Percentiles rank a stretch among this genome's conserved stretches.
These are phyloP conservation scores for Catharus bicknelli DNA, from an alignment of 2,113 vertebrate genomes.

Conservation along the genomic window DNA sequence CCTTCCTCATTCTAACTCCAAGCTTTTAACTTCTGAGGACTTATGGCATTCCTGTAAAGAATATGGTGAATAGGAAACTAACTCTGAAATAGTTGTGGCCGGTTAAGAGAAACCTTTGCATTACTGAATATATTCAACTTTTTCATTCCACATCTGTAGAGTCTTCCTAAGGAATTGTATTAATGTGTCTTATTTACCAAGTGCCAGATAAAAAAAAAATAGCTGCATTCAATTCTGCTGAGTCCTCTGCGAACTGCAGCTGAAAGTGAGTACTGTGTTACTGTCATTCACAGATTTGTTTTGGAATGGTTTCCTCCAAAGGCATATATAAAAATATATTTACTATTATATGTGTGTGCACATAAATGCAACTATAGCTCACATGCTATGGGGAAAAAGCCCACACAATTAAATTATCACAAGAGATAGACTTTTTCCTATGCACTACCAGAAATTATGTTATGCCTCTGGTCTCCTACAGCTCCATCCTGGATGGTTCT, in stretches of 20 bases:
- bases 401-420: neutral
- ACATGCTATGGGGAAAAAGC: neutral
- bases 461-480: neutral
- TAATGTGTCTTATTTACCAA: neutral
- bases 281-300: neutral
- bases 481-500: neutral
- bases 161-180: neutral
- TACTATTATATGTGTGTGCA: neutral
- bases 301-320: neutral
- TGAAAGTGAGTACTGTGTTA: neutral
- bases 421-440: neutral
- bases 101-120: neutral
- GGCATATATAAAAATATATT: neutral
- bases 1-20: neutral
- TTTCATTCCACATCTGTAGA: neutral
- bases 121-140: neutral
- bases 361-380: neutral
- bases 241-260: neutral
- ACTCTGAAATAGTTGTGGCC: neutral
- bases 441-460: neutral
- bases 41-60: neutral
- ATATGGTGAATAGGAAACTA: neutral
- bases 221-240: neutral
- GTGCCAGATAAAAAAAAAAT: neutral
- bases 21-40: neutral